Evolutionary conservation across 2,113 vertebrate species (phyloP), one percentile per base, ranked within the genome.

Genomic region (Paramisgurnus dabryanus): DNA sequence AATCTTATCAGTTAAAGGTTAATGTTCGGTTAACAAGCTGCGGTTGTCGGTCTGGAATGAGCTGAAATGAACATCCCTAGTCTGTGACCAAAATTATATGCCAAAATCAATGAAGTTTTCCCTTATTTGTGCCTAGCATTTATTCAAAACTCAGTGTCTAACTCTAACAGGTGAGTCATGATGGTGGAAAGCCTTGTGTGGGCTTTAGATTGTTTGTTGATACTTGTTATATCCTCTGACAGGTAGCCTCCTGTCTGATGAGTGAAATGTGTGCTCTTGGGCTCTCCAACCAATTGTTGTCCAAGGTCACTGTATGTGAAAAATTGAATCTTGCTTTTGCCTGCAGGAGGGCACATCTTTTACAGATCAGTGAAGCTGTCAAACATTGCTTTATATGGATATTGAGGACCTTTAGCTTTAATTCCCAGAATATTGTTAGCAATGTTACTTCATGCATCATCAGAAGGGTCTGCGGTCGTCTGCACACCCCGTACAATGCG

Each of bases 351-450:
- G 47, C 40, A 41, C 65, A 57, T 76, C 47, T 65, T 76, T 78
- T 58, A 34, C 76, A 67, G 55, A 67, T 22, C 53, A 57, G 17
- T 57, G 18, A 43, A 57, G 64, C 64, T 67, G n/a, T 50, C 43
- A 22, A 34, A 49, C 12, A 34, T 50, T 4, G 13, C 58, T 50
- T 27, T 8, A 71, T 71, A 49, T 55, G 68, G 22, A 22, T 5
- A 2, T 12, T 27, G 27, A 69, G 12, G 6, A 68, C 2, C 12
- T 17, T 13, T 27, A 53, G 65, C 53, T 67, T 43, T 6, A 13
- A 39, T 41, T 15, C 53, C 15, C 53, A 57, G 15, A 58, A 41
- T 58, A 58, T 41, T 69, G 10, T 34, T 41, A 11, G n/a, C 3
- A 41, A 18, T 2, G 8, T 57, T 10, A 5, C 27, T 2, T 6